phyloP scores from a whole-genome alignment of 2,888 invertebrate species.

The Poecilobothrus nobilitatus region DNA sequence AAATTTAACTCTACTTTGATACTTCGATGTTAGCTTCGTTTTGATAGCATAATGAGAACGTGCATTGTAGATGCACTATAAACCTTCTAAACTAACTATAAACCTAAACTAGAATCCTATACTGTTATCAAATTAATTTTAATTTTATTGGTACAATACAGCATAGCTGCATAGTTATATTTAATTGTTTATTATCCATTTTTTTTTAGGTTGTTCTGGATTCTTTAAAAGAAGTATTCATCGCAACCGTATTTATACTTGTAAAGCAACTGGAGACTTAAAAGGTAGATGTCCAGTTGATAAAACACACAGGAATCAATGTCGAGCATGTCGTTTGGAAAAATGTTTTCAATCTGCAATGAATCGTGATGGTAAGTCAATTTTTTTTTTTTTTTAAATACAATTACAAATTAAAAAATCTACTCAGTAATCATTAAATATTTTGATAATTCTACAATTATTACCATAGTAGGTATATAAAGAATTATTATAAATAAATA shows the following conservation, averaged over 20 bases:
- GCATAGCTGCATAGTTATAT: too few species aligned
- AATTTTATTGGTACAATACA: too few species aligned
- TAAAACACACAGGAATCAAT: conserved; percentile 95
- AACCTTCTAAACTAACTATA: too few species aligned
- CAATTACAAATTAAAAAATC: neutral
- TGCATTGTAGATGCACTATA: too few species aligned
- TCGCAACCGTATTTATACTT: conserved; percentile 90
- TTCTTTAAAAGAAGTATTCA: conserved; percentile 96
- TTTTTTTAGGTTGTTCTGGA: conserved; percentile 73
- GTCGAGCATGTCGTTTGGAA: conserved; percentile 86
- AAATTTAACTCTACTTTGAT: too few species aligned
- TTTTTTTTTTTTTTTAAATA: neutral
- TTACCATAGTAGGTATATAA: too few species aligned
- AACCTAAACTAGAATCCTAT: too few species aligned
- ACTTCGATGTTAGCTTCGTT: too few species aligned
- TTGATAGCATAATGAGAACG: too few species aligned
- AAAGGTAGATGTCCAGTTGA: conserved; percentile 93
- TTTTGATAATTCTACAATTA: too few species aligned
- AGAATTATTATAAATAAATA: too few species aligned
- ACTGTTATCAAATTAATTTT: too few species aligned
- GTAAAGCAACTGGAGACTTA: conserved; percentile 88
- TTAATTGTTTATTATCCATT: conserved; percentile 7
- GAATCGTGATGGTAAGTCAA: conserved; percentile 93
- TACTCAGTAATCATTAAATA: neutral
- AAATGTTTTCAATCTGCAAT: conserved; percentile 95